Percentiles rank a stretch among this genome's conserved stretches.
These are phyloP conservation scores for Pseudomyrmex flavicornis DNA, from an alignment of 1,140 invertebrate genomes.

Conservation along the genomic window DNA sequence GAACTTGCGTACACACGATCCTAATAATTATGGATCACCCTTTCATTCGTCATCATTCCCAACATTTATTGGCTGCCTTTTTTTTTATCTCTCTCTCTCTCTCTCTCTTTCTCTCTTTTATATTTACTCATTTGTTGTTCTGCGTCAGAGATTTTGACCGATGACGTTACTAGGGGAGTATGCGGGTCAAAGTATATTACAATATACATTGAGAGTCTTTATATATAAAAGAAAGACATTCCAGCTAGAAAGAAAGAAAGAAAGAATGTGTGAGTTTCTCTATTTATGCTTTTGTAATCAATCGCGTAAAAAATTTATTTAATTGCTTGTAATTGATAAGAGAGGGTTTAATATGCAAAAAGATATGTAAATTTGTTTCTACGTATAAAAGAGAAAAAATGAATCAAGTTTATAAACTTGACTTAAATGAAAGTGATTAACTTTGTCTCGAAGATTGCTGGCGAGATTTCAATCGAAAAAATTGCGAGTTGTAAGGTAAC, in stretches of 20 bases:
- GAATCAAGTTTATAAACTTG: background rate
- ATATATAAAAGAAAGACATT: background rate
- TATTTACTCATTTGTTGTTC: constrained; percentile 9
- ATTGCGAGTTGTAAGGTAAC: constrained; percentile 61
- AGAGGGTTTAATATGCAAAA: background rate
- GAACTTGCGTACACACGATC: background rate
- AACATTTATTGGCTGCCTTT: background rate
- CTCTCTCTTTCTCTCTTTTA: constrained; percentile 4
- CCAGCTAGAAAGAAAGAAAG: background rate
- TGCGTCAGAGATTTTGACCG: background rate
- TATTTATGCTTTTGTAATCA: background rate
- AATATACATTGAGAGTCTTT: background rate
- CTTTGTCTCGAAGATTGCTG: constrained; percentile 10
- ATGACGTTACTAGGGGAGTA: background rate
- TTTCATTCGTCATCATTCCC: constrained; percentile 39
- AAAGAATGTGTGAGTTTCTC: background rate
- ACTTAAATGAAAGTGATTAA: background rate
- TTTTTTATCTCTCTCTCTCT: constrained; percentile 4
- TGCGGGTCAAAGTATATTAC: background rate
- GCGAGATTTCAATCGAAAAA: constrained; percentile 53
- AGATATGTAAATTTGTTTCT: background rate
- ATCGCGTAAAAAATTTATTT: constrained; percentile 14
- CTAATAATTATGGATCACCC: background rate
- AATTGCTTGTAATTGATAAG: background rate
- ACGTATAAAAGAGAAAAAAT: background rate